Conservation (phyloP, 2,797 vertebrate genomes). For the Tinamus major region DNA sequence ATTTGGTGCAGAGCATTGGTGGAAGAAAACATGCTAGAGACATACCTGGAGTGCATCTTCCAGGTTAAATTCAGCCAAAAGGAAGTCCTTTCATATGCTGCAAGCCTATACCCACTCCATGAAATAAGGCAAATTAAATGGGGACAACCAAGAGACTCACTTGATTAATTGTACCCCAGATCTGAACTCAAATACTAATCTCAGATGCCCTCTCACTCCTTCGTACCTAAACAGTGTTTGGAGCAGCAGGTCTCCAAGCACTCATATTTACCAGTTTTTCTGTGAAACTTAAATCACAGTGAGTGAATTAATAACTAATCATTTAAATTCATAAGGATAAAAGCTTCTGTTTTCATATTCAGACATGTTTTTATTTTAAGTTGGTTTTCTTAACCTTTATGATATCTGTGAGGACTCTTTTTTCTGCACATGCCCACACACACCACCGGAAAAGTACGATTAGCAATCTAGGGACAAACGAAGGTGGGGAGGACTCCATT, state of each 20-base stretch:
- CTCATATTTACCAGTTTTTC: background rate
- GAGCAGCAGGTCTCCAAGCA: background rate
- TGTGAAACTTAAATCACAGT: background rate
- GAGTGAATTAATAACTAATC: background rate
- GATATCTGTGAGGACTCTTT: background rate
- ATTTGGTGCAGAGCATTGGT: background rate
- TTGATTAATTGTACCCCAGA: background rate
- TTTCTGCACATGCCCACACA: rapidly evolving
- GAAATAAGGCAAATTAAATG: background rate
- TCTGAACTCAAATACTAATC: background rate
- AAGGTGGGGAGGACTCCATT: background rate
- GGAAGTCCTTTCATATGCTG: background rate
- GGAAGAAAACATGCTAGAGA: background rate
- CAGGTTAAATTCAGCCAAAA: background rate
- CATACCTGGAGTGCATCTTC: background rate
- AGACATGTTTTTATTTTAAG: background rate
- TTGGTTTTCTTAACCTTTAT: background rate
- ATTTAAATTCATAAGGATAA: background rate
- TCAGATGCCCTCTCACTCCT: background rate
- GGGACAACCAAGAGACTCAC: background rate
- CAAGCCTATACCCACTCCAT: background rate
- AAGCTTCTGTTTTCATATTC: background rate
- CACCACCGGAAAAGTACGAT: background rate
- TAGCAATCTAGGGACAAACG: background rate
- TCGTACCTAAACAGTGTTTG: background rate